phyloP scores from a whole-genome alignment of 2,113 vertebrate species.

The Bostrychus sinensis region DNA sequence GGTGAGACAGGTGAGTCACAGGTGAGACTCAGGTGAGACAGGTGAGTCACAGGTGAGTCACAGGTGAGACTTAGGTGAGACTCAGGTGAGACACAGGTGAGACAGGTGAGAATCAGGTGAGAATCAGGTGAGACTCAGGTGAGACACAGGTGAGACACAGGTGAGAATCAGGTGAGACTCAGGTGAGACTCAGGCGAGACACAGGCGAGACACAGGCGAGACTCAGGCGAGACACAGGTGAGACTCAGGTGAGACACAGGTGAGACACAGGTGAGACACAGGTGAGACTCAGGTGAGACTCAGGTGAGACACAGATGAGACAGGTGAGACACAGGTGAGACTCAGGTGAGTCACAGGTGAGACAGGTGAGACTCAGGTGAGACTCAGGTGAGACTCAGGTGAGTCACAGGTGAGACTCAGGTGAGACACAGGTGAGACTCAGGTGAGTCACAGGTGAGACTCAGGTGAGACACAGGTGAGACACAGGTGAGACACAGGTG shows the following conservation, averaged over 20 bases:
- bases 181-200: background rate
- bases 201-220: background rate
- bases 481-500: background rate
- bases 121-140: conserved; percentile 23
- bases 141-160: background rate
- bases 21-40: background rate
- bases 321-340: conserved; percentile 66
- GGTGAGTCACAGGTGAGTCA: conserved; percentile 38
- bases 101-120: background rate
- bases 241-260: background rate
- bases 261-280: background rate
- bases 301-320: background rate
- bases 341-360: background rate
- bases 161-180: background rate
- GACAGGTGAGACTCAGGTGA: background rate
- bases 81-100: background rate
- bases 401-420: no score
- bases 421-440: conserved; percentile 66
- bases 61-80: conserved; percentile 35
- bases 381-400: background rate
- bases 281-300: background rate
- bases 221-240: no score
- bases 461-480: background rate
- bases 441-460: background rate
- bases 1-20: background rate